phyloP scores from a whole-genome alignment of 2,888 invertebrate species.

The Lampropteryx suffumata region DNA sequence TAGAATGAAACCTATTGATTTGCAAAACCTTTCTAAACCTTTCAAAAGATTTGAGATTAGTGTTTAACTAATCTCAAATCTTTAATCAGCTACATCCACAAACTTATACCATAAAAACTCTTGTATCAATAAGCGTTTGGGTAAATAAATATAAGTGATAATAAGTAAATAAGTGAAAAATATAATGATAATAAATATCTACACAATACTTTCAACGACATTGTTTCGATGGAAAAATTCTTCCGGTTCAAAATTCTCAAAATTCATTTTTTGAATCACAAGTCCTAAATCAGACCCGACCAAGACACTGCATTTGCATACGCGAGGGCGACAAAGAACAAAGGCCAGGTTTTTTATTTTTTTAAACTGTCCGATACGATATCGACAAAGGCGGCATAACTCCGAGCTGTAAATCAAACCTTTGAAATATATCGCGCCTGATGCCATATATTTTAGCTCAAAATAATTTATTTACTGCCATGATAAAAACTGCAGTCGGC shows the following conservation, averaged over 20 bases:
- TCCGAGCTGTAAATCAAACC: constrained; percentile 57
- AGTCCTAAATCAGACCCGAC: constrained; percentile 66
- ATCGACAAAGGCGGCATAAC: constrained; percentile 58
- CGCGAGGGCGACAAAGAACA: constrained; percentile 78
- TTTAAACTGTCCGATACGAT: constrained; percentile 55
- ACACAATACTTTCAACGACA: no score
- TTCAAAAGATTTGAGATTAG: no score
- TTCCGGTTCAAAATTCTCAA: background rate
- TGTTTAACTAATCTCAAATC: no score
- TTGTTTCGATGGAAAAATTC: no score
- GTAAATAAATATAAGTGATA: no score
- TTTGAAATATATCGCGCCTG: constrained; percentile 41
- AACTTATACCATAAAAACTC: no score
- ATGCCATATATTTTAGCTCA: constrained; percentile 38
- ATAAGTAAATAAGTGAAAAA: no score
- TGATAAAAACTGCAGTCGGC: constrained; percentile 27
- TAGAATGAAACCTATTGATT: no score
- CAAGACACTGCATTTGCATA: constrained; percentile 70
- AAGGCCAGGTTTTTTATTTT: constrained; percentile 51
- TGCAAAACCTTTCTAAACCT: no score
- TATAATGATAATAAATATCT: no score
- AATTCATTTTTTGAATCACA: constrained; percentile 53
- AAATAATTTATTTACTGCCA: constrained; percentile 31
- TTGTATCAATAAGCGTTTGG: no score
- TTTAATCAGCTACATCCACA: no score